Evolutionary conservation across 2,797 vertebrate genomes (phyloP).

Genomic region (Nannoperca obscura): DNA sequence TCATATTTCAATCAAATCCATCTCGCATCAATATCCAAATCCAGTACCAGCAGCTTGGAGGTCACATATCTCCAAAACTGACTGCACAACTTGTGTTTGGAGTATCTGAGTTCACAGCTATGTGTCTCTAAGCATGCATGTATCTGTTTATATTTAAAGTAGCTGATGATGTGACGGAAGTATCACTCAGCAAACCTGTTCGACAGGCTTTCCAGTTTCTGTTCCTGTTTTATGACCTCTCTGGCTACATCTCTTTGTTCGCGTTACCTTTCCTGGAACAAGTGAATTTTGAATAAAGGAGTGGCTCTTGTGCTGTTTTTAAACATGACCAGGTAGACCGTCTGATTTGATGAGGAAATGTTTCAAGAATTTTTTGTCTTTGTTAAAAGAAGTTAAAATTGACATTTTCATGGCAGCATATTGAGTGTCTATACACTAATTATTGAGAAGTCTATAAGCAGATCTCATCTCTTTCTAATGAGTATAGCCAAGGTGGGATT

Average conservation of each 20-base stretch:
- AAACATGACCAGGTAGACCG: no score
- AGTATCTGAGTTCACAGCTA: background rate
- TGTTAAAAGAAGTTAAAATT: background rate
- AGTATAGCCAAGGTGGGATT: background rate
- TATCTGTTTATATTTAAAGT: conserved; percentile 73
- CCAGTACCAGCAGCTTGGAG: fast-evolving
- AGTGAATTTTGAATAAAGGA: conserved; percentile 32
- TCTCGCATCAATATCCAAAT: background rate
- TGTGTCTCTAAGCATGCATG: background rate
- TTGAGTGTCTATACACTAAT: background rate
- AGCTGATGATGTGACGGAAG: conserved; percentile 38
- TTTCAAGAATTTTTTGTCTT: background rate
- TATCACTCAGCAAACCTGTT: conserved; percentile 70
- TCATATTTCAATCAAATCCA: conserved; percentile 9
- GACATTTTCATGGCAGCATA: background rate
- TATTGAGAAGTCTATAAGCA: background rate
- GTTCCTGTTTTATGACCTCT: conserved; percentile 69
- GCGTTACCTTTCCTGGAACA: conserved; percentile 1
- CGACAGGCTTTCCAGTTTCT: conserved; percentile 81
- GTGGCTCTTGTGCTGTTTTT: conserved; percentile 29
- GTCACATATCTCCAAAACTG: background rate
- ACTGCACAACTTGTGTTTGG: background rate
- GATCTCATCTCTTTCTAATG: background rate
- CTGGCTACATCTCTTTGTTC: background rate
- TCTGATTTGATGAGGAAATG: no score